A percentile compares a stretch with the other conserved stretches of the same genome.
Conservation (phyloP, 1,140 invertebrate genomes). For the Brachionus calyciflorus region DNA sequence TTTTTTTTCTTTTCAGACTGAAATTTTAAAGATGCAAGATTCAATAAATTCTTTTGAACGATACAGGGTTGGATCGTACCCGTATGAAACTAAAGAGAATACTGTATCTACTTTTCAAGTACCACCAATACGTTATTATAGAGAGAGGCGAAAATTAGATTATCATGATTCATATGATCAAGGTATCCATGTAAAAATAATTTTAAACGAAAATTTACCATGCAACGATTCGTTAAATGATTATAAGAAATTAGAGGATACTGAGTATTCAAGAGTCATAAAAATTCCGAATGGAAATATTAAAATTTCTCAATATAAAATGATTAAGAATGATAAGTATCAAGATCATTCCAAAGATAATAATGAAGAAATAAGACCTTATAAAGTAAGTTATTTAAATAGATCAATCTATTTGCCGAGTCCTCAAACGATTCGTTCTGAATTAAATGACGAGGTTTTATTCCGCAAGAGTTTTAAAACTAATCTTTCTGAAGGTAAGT, state of each 20-base stretch:
- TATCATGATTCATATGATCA: neutral
- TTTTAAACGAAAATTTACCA: neutral
- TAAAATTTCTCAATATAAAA: constrained; percentile 5
- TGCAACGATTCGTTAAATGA: neutral
- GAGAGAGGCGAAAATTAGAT: no score
- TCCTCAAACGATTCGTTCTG: neutral
- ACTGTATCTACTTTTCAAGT: no score
- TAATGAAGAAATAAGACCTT: neutral
- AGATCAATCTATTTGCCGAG: neutral
- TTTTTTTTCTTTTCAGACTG: no score
- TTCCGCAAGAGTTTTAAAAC: constrained; percentile 17
- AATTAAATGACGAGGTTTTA: neutral
- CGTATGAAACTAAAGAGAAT: no score
- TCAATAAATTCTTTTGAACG: constrained; percentile 25
- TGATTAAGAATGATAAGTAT: neutral
- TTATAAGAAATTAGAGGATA: neutral
- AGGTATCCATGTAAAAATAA: neutral
- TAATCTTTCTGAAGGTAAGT: neutral
- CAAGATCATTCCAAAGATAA: neutral
- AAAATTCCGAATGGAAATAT: constrained; percentile 7
- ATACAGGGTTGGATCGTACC: neutral
- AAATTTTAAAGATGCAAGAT: neutral
- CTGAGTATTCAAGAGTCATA: neutral
- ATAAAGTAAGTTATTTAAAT: neutral
- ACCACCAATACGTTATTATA: no score